These are phyloP conservation scores for Rhadinocentrus ornatus DNA, from an alignment of 2,797 vertebrate genomes.

Conservation along the genomic window DNA sequence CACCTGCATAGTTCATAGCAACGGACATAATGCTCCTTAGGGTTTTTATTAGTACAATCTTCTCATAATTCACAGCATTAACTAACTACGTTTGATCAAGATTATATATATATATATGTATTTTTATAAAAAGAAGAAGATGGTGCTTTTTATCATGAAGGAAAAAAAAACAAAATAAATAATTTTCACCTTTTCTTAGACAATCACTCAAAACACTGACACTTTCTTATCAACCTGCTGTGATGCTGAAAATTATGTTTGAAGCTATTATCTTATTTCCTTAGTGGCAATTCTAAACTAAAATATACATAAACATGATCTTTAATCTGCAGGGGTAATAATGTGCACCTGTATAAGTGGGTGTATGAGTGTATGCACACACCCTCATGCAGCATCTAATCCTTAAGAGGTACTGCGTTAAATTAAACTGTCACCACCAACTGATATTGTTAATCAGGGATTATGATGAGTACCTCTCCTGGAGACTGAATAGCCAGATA, in stretches of 20 bases:
- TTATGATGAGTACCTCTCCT: conserved; percentile 74
- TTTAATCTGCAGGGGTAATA: conserved; percentile 50
- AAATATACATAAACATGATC: conserved; percentile 61
- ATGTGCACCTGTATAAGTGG: conserved; percentile 17
- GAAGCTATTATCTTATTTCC: conserved; percentile 59
- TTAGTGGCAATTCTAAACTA: conserved; percentile 55
- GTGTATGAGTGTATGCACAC: conserved; percentile 27
- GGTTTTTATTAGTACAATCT: too few relatives aligned
- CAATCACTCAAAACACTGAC: conserved; percentile 7
- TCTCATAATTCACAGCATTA: background rate
- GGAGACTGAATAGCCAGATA: conserved; percentile 66
- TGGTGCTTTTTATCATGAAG: background rate
- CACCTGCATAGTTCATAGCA: background rate
- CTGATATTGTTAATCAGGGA: conserved; percentile 78
- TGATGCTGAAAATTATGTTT: conserved; percentile 53
- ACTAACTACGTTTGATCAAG: background rate
- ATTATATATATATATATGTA: too few relatives aligned
- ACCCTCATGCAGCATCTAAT: conserved; percentile 58
- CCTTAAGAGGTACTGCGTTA: conserved; percentile 65
- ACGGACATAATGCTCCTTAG: background rate
- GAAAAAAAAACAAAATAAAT: background rate
- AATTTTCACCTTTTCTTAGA: conserved; percentile 28
- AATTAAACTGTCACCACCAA: conserved; percentile 75
- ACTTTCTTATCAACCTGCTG: conserved; percentile 26
- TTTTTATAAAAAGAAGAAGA: too few relatives aligned